Percentiles rank a stretch among this genome's conserved stretches.
These are phyloP conservation scores for Brenthis daphne DNA, from an alignment of 2,888 invertebrate species.

Conservation along the genomic window DNA sequence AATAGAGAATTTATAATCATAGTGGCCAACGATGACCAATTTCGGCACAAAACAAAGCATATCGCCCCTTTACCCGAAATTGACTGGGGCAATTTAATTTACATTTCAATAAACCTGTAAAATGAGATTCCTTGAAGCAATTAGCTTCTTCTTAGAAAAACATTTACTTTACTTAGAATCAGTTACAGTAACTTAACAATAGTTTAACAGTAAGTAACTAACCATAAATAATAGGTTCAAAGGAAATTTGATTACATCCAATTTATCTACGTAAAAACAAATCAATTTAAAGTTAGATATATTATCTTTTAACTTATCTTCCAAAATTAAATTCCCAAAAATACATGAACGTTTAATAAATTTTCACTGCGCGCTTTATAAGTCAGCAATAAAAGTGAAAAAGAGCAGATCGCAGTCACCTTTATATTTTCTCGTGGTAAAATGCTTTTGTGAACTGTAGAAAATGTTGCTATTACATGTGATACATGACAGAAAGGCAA, in stretches of 20 bases:
- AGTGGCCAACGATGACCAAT: constrained; percentile 35
- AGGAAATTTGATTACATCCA: neutral
- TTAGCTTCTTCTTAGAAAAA: neutral
- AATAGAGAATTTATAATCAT: constrained; percentile 40
- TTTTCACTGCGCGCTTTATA: constrained; percentile 4
- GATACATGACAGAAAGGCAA: constrained; percentile 20
- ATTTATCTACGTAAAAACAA: neutral
- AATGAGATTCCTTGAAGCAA: constrained; percentile 6
- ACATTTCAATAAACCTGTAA: constrained; percentile 26
- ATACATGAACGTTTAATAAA: constrained; percentile 1
- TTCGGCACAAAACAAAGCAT: constrained; percentile 32
- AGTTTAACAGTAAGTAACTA: too few species aligned
- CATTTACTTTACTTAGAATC: neutral
- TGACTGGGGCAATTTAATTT: constrained; percentile 35
- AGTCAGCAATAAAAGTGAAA: constrained; percentile 14
- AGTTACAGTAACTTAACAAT: neutral
- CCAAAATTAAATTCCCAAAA: constrained; percentile 6
- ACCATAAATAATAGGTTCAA: neutral
- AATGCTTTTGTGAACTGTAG: constrained; percentile 18
- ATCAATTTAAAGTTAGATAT: neutral
- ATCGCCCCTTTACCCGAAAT: constrained; percentile 35
- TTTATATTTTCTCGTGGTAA: constrained; percentile 9
- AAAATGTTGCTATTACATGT: constrained; percentile 24
- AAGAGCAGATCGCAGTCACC: constrained; percentile 2
- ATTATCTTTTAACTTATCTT: neutral